Evolutionary conservation across 2,888 invertebrate genomes (phyloP), one percentile per base, ranked within the genome.

Genomic region (Hypena proboscidalis): DNA sequence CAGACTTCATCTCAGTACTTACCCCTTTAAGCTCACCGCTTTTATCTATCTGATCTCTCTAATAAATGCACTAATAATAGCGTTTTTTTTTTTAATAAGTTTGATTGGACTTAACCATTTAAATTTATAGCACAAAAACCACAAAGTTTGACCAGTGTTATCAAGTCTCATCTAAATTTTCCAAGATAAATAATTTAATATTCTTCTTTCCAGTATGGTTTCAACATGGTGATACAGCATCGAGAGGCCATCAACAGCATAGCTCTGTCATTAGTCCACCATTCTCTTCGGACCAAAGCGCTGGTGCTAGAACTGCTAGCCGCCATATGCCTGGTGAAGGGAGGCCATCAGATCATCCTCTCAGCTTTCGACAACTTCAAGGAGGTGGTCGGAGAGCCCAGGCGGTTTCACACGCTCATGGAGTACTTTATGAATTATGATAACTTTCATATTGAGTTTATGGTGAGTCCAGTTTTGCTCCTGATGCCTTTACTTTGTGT

Each of bases 151-250:
- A n/a, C n/a, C n/a, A n/a, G n/a, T n/a, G n/a, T n/a, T n/a, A n/a
- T n/a, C n/a, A n/a, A n/a, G n/a, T n/a, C n/a, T n/a, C n/a, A n/a
- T n/a, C n/a, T n/a, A n/a, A n/a, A n/a, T 15, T 10, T 21, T 6
- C 8, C 31, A 6, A 40, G 36, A 37, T 15, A 26, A 36, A 36
- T 19, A 15, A 31, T 2, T 8, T 19, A 30, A 13, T 14, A 6
- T 4, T 43, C 22, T 23, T 19, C 0, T 13, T 65, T 63, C 4
- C 92, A 97, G 96, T 98, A 98, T 85, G 99, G 99, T 58, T 99
- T 99, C 91, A 99, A 99, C 90, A 97, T 98, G 96, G 99, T 99
- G 31, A 99, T 99, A 78, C 97, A 98, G 77, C 98, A 99, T 85
- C 94, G 97, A 33, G 98, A 99, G 85, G 99, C 99, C 27, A 99